phyloP scores from a whole-genome alignment of 2,888 invertebrate genomes.

The Sphaeridia pumilis region DNA sequence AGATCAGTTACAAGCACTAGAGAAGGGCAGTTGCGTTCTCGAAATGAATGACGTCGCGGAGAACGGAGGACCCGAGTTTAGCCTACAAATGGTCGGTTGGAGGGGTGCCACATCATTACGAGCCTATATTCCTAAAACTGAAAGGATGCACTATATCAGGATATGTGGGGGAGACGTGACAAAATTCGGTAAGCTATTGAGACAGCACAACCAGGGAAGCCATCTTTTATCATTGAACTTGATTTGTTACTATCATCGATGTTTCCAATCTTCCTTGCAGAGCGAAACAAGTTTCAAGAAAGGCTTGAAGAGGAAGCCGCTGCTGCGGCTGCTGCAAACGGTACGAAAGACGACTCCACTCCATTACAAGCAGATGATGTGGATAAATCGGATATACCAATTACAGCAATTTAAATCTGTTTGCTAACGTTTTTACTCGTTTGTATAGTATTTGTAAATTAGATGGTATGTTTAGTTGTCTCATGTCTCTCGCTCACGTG shows the following conservation, averaged over 20 bases:
- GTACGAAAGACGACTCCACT: background rate
- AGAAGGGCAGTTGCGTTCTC: slow-evolving; percentile 64
- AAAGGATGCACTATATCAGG: slow-evolving; percentile 74
- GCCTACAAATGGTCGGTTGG: slow-evolving; percentile 74
- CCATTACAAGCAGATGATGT: too few relatives aligned
- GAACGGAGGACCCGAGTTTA: slow-evolving; percentile 38
- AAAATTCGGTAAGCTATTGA: slow-evolving; percentile 58
- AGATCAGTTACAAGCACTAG: slow-evolving; percentile 54
- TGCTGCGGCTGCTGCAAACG: slow-evolving; percentile 40
- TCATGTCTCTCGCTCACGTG: too few relatives aligned
- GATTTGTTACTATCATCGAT: slow-evolving; percentile 22
- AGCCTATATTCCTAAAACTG: slow-evolving; percentile 74
- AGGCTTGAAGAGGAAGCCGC: slow-evolving; percentile 2
- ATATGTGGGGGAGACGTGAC: slow-evolving; percentile 74
- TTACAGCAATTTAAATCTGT: too few relatives aligned
- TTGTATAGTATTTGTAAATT: too few relatives aligned
- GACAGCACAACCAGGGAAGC: too few relatives aligned
- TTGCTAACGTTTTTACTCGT: too few relatives aligned
- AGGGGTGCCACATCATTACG: slow-evolving; percentile 73
- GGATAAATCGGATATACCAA: too few relatives aligned
- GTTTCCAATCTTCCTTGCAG: too few relatives aligned
- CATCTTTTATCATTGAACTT: background rate
- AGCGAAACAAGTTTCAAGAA: slow-evolving; percentile 56
- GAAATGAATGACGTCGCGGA: slow-evolving; percentile 48
- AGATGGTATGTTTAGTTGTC: too few relatives aligned